Evolutionary conservation across 2,797 vertebrate species (phyloP).

Genomic region (Bucorvus abyssinicus): DNA sequence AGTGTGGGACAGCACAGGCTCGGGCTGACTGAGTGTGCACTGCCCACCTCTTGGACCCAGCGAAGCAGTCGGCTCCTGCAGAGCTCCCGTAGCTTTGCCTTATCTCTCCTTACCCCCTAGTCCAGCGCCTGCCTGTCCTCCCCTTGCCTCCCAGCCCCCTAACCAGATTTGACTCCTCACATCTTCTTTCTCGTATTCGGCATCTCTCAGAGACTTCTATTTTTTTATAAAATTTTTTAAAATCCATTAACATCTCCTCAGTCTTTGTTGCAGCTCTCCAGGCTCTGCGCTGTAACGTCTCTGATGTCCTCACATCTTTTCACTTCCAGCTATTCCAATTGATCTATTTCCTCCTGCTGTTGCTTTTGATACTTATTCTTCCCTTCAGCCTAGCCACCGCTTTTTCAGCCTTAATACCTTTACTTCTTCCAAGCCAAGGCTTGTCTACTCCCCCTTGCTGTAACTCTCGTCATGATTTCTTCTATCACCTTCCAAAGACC

Average conservation of each 20-base stretch:
- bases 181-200: background rate
- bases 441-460: background rate
- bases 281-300: background rate
- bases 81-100: background rate
- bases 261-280: background rate
- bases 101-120: rapidly evolving
- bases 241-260: background rate
- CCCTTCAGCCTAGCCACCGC: background rate
- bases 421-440: background rate
- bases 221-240: background rate
- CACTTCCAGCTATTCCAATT: background rate
- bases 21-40: too few relatives aligned
- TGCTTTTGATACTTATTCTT: background rate
- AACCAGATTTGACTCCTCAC: background rate
- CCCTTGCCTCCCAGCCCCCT: background rate
- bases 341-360: background rate
- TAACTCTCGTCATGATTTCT: background rate
- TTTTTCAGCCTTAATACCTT: background rate
- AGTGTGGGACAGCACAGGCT: too few relatives aligned
- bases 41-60: too few relatives aligned
- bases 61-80: too few relatives aligned
- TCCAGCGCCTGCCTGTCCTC: background rate
- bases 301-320: background rate
- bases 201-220: background rate
- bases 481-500: background rate